Evolutionary conservation across 2,797 vertebrate genomes (phyloP).

Genomic region (Acanthiza pusilla): DNA sequence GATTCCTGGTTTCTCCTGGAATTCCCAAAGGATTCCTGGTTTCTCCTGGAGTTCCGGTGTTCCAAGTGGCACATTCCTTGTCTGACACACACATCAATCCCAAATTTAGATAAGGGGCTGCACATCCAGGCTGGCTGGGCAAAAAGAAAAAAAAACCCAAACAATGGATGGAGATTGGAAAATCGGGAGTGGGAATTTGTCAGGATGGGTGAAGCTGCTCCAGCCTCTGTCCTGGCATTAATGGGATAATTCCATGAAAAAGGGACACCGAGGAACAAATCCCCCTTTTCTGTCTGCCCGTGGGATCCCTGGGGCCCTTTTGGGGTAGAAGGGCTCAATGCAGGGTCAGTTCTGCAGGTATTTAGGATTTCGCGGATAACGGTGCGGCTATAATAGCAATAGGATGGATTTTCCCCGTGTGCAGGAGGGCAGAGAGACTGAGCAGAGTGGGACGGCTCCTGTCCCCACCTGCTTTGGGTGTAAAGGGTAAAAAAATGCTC

Average conservation of each 20-base stretch:
- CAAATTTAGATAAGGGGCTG: not conserved
- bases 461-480: not conserved
- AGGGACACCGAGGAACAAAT: not conserved
- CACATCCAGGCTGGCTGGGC: not conserved
- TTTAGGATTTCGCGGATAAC: not conserved
- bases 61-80: not conserved
- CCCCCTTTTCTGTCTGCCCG: not conserved
- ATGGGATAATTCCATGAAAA: not conserved
- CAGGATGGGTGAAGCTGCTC: not conserved
- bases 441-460: not conserved
- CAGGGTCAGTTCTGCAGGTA: not conserved
- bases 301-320: not conserved
- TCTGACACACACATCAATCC: not conserved
- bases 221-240: not conserved
- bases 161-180: not conserved
- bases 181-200: not conserved
- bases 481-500: not conserved
- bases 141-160: not conserved
- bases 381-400: not conserved
- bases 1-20: not conserved
- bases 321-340: not conserved
- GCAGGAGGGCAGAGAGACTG: not conserved
- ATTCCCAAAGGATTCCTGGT: not conserved
- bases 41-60: not conserved
- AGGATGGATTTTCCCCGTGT: not conserved